phyloP scores from a whole-genome alignment of 2,113 vertebrate genomes.

The Acinonyx jubatus region DNA sequence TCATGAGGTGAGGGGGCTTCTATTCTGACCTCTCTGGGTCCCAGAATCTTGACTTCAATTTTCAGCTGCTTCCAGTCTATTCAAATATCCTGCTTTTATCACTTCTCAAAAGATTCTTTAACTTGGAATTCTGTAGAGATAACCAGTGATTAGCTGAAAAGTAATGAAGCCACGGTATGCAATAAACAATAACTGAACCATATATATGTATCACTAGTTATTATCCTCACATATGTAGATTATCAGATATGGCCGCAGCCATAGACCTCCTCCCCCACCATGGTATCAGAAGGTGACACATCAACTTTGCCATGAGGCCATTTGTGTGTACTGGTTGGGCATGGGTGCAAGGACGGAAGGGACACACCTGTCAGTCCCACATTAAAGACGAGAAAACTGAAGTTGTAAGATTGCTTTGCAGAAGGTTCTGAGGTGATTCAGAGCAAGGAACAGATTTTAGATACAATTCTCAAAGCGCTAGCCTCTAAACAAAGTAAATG shows the following conservation, averaged over 20 bases:
- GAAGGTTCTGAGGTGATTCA: neutral
- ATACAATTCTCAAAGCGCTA: slow-evolving; percentile 30
- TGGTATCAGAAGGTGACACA: neutral
- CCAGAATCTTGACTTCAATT: slow-evolving; percentile 10
- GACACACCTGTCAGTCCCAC: neutral
- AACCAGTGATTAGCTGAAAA: slow-evolving; percentile 14
- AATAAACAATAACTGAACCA: neutral
- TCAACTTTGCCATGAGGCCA: neutral
- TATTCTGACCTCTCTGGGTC: neutral
- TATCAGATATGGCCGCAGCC: neutral
- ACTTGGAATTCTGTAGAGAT: slow-evolving; percentile 39
- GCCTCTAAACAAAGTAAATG: slow-evolving; percentile 46
- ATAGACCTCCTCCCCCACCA: neutral
- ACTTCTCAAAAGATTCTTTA: slow-evolving; percentile 42
- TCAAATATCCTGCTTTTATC: slow-evolving; percentile 5
- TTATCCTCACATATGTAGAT: neutral
- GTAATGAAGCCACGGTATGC: neutral
- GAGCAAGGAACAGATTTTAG: neutral
- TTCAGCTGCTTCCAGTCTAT: slow-evolving; percentile 11
- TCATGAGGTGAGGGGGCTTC: neutral
- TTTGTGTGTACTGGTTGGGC: neutral
- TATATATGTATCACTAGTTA: neutral
- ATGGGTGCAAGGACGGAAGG: neutral
- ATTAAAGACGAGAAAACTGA: slow-evolving; percentile 4
- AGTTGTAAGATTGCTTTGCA: neutral